Evolutionary conservation across 2,888 invertebrate genomes (phyloP).

Genomic region (Drosophila melanosoma): DNA sequence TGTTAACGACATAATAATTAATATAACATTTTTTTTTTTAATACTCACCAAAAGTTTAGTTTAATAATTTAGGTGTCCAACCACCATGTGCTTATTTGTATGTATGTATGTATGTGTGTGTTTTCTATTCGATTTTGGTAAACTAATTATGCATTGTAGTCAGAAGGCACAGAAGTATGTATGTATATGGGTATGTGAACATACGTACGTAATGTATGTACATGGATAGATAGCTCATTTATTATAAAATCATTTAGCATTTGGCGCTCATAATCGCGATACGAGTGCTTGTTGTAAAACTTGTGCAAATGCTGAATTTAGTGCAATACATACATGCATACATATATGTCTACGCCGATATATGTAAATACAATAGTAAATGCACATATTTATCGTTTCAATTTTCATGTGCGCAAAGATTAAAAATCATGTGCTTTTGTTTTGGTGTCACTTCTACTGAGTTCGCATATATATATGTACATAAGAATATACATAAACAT

Average conservation of each 20-base stretch:
- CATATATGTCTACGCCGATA: constrained; percentile 52
- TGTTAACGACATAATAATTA: constrained; percentile 1
- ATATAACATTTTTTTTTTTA: background rate
- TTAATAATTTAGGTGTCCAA: background rate
- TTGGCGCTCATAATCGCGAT: constrained; percentile 1
- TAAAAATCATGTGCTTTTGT: constrained; percentile 54
- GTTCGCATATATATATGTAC: background rate
- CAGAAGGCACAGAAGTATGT: constrained; percentile 2
- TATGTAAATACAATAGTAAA: background rate
- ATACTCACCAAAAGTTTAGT: background rate
- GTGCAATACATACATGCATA: constrained; percentile 17
- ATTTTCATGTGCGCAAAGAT: constrained; percentile 61
- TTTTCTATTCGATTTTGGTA: constrained; percentile 40
- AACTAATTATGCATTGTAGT: constrained; percentile 23
- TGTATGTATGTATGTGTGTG: constrained; percentile 26
- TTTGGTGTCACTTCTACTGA: constrained; percentile 21
- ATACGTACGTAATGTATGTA: background rate
- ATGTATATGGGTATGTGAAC: background rate
- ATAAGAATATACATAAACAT: background rate
- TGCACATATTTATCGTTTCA: constrained; percentile 32
- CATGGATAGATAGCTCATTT: background rate
- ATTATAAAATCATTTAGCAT: background rate
- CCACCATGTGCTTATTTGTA: background rate
- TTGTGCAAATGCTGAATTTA: background rate
- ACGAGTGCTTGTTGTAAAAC: background rate